These are phyloP conservation scores for Neodontobutis hainanensis DNA, from an alignment of 2,113 vertebrate species.

Conservation along the genomic window DNA sequence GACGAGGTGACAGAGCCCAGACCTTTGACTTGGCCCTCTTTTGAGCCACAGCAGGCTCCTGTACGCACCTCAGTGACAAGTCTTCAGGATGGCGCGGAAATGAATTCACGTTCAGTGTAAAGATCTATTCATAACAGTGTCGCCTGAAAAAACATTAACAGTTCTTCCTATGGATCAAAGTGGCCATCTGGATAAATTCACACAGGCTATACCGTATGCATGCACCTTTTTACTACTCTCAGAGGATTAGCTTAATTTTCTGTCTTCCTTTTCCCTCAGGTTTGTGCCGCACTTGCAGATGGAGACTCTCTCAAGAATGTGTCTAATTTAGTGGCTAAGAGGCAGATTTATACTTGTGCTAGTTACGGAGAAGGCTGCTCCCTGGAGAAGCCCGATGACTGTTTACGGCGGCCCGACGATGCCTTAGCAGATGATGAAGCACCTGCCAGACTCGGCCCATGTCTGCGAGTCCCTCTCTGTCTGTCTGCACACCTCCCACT, in stretches of 20 bases:
- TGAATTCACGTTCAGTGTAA: conserved; percentile 56
- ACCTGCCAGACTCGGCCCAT: conserved; percentile 71
- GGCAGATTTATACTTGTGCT: conserved; percentile 87
- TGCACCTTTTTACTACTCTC: conserved; percentile 64
- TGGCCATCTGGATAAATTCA: conserved; percentile 68
- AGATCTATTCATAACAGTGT: conserved; percentile 65
- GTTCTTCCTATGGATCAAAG: conserved; percentile 53
- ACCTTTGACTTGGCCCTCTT: conserved; percentile 58
- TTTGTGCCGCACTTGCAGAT: conserved; percentile 67
- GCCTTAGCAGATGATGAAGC: conserved; percentile 81
- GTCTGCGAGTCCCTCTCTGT: conserved; percentile 69
- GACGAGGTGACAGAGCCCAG: conserved; percentile 67
- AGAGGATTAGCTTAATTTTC: conserved; percentile 64
- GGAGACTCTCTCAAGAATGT: conserved; percentile 69
- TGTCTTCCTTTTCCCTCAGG: conserved; percentile 53
- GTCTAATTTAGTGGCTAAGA: conserved; percentile 86
- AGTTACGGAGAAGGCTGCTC: conserved; percentile 84
- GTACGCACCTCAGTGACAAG: conserved; percentile 63
- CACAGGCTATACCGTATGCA: conserved; percentile 52
- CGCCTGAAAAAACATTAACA: conserved; percentile 55
- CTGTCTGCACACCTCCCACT: conserved; percentile 50
- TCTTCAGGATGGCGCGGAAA: conserved; percentile 46
- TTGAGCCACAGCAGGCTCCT: conserved; percentile 61
- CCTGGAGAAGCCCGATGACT: conserved; percentile 80
- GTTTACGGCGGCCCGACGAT: conserved; percentile 78